Evolutionary conservation across 1,140 invertebrate genomes (phyloP).

Genomic region (Drosophila novamexicana): DNA sequence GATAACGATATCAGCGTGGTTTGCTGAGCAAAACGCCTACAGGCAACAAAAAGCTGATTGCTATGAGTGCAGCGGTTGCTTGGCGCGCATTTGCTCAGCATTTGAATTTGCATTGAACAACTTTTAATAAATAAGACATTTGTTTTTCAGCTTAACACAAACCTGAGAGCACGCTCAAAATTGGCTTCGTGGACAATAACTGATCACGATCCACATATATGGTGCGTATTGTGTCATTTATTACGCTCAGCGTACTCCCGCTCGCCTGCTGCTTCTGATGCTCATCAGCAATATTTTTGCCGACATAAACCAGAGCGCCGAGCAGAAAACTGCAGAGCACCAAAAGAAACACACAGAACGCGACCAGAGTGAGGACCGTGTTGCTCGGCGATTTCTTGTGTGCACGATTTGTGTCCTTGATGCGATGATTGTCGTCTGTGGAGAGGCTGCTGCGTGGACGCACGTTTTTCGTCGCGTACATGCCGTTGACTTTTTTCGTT

Average conservation of each 20-base stretch:
- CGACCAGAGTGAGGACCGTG: conserved; percentile 81
- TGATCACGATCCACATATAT: conserved; percentile 68
- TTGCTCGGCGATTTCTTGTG: conserved; percentile 68
- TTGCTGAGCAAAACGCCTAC: neutral
- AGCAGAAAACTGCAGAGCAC: conserved; percentile 85
- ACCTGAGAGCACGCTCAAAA: conserved; percentile 69
- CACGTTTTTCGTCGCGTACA: conserved; percentile 78
- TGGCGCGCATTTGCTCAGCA: conserved; percentile 9
- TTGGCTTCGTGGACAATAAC: conserved; percentile 73
- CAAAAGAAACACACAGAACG: conserved; percentile 85
- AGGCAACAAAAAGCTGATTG: conserved; percentile 30
- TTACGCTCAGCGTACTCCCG: conserved; percentile 28
- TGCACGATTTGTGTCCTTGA: conserved; percentile 70
- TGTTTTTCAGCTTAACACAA: conserved; percentile 21
- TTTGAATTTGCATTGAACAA: conserved; percentile 26
- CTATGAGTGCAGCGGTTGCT: conserved; percentile 8
- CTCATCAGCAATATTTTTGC: conserved; percentile 83
- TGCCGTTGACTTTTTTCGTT: conserved; percentile 44
- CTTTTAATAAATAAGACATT: neutral
- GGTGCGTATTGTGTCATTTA: conserved; percentile 52
- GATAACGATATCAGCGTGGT: conserved; percentile 1
- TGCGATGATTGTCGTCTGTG: conserved; percentile 80
- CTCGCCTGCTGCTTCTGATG: conserved; percentile 57
- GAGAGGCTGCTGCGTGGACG: conserved; percentile 81
- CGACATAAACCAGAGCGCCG: conserved; percentile 85